phyloP scores from a whole-genome alignment of 2,888 invertebrate genomes.

The Oxycera nigricornis region DNA sequence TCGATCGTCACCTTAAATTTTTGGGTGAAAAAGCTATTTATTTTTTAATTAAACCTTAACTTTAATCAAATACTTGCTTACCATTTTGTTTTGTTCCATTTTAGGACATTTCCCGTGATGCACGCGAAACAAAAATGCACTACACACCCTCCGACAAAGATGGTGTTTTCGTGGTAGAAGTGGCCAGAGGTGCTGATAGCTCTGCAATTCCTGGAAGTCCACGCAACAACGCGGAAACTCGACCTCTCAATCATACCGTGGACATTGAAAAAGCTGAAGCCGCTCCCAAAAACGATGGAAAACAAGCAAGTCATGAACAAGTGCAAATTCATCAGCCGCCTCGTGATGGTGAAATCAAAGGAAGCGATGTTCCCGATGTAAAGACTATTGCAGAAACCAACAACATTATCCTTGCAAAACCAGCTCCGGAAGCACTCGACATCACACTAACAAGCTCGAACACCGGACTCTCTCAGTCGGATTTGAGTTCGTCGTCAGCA shows the following conservation, averaged over 20 bases:
- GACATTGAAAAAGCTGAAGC: conserved; percentile 59
- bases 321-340: conserved; percentile 62
- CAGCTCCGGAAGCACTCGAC: conserved; percentile 49
- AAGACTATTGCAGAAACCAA: conserved; percentile 46
- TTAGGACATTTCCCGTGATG: conserved; percentile 74
- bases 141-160: conserved; percentile 74
- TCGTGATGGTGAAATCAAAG: conserved; percentile 48
- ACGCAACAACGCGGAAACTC: conserved; percentile 59
- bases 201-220: conserved; percentile 62
- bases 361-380: too few species aligned
- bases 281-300: conserved; percentile 28
- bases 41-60: neutral
- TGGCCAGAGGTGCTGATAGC: conserved; percentile 63
- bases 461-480: conserved; percentile 83
- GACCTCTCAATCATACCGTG: conserved; percentile 56
- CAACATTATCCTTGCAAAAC: conserved; percentile 49
- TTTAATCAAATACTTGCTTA: neutral
- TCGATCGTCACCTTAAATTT: too few species aligned
- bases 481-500: conserved; percentile 75
- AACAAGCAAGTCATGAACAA: conserved; percentile 56
- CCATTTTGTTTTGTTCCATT: conserved; percentile 50
- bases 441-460: conserved; percentile 66
- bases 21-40: too few species aligned
- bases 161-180: conserved; percentile 78
- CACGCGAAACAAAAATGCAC: conserved; percentile 77